Conservation (phyloP, 35 echinoderm and acorn worm species). For the Strongylocentrotus purpuratus region DNA sequence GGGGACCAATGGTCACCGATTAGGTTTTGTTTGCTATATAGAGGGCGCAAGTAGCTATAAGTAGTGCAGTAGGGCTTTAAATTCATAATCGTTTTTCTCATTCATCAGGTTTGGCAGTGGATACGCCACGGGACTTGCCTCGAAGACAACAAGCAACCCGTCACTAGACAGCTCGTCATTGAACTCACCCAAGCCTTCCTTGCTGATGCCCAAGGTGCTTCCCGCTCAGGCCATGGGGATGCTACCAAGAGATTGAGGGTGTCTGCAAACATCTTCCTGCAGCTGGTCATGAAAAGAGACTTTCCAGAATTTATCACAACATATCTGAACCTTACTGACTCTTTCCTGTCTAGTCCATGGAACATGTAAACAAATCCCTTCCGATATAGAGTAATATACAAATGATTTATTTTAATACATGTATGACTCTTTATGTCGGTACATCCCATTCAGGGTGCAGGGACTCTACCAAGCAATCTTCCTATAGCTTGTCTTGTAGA, state of each 20-base stretch:
- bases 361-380: background rate
- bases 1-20: too few relatives aligned
- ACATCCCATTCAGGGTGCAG: too few relatives aligned
- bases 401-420: too few relatives aligned
- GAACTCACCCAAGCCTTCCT: conserved; percentile 43
- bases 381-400: too few relatives aligned
- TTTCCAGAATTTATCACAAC: conserved; percentile 79
- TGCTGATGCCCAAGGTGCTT: background rate
- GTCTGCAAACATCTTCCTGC: conserved; percentile 56
- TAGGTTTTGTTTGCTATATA: too few relatives aligned
- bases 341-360: conserved; percentile 52
- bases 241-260: background rate
- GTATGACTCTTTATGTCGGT: too few relatives aligned
- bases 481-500: background rate
- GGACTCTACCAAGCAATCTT: too few relatives aligned
- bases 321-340: conserved; percentile 53
- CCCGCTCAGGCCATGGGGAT: background rate
- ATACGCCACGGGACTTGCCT: conserved; percentile 62
- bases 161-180: conserved; percentile 46
- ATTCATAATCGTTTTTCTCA: background rate
- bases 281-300: conserved; percentile 56
- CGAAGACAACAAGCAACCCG: conserved; percentile 55
- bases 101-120: conserved; percentile 72
- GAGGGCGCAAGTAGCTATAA: too few relatives aligned
- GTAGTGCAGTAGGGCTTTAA: background rate